Conservation (phyloP, 2,797 vertebrate genomes). For the Odontamblyopus lacepedii region DNA sequence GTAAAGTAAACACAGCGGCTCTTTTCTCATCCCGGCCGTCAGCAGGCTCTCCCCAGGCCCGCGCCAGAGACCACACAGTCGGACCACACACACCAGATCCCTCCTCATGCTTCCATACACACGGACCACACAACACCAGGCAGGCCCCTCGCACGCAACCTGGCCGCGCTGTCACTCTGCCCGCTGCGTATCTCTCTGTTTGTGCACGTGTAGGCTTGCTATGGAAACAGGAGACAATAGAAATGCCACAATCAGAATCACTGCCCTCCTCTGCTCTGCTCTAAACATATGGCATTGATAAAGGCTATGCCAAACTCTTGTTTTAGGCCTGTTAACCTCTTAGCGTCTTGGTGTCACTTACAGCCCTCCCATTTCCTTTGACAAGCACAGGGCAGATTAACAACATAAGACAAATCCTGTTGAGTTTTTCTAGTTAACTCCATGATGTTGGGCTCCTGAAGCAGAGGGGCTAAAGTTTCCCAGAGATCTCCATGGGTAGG, state of each 20-base stretch:
- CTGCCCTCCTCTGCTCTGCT: constrained; percentile 40
- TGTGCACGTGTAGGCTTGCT: constrained; percentile 65
- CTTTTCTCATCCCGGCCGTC: constrained; percentile 84
- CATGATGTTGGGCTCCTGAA: constrained; percentile 22
- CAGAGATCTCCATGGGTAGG: constrained; percentile 2
- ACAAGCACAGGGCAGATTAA: constrained; percentile 56
- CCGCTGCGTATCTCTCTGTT: constrained; percentile 56
- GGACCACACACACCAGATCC: constrained; percentile 76
- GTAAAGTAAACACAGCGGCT: constrained; percentile 95
- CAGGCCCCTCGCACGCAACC: constrained; percentile 75
- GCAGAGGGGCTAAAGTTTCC: constrained; percentile 12
- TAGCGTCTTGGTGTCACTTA: constrained; percentile 72
- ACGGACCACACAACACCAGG: constrained; percentile 77
- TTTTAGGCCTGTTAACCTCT: constrained; percentile 87
- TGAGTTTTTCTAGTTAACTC: constrained; percentile 53
- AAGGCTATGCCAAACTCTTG: constrained; percentile 76
- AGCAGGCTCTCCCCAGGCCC: constrained; percentile 77
- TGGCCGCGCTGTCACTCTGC: constrained; percentile 74
- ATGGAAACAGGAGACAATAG: constrained; percentile 30
- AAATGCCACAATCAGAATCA: constrained; percentile 55
- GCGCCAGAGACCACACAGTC: constrained; percentile 80
- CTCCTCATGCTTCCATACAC: constrained; percentile 68
- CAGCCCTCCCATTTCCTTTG: constrained; percentile 63
- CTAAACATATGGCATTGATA: constrained; percentile 80
- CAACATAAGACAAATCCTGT: constrained; percentile 50